Evolutionary conservation across 2,113 vertebrate genomes (phyloP).

Genomic region (Pseudorectes ferrugineus): DNA sequence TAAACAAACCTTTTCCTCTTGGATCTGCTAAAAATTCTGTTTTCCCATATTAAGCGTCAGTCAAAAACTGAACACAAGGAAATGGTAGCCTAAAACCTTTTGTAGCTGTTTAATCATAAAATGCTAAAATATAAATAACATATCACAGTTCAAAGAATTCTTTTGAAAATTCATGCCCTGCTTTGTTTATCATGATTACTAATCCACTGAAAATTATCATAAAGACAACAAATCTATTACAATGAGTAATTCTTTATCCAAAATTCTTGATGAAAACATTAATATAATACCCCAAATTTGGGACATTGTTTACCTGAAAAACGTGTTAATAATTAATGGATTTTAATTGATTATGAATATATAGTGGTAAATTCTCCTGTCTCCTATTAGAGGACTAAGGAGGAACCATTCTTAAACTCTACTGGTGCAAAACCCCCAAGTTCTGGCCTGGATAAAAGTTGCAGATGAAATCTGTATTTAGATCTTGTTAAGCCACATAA

Average conservation of each 20-base stretch:
- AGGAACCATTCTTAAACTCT: neutral
- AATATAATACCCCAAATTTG: neutral
- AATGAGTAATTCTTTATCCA: neutral
- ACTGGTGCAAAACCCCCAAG: neutral
- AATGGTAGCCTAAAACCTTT: neutral
- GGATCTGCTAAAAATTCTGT: neutral
- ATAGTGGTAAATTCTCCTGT: neutral
- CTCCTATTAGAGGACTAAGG: neutral
- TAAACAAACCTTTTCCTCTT: neutral
- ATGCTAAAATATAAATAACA: neutral
- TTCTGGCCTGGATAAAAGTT: neutral
- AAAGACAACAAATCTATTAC: neutral
- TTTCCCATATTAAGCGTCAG: neutral
- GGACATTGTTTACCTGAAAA: neutral
- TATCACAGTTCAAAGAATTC: neutral
- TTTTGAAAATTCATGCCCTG: neutral
- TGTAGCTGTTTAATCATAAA: neutral
- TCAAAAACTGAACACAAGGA: neutral
- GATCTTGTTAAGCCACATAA: neutral
- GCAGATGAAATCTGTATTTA: neutral
- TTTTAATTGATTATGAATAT: neutral
- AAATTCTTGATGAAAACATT: neutral
- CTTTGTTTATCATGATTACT: neutral
- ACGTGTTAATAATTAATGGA: neutral
- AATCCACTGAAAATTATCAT: neutral